Conservation (phyloP, 2,888 invertebrate genomes). For the Calliopum simillimum region DNA sequence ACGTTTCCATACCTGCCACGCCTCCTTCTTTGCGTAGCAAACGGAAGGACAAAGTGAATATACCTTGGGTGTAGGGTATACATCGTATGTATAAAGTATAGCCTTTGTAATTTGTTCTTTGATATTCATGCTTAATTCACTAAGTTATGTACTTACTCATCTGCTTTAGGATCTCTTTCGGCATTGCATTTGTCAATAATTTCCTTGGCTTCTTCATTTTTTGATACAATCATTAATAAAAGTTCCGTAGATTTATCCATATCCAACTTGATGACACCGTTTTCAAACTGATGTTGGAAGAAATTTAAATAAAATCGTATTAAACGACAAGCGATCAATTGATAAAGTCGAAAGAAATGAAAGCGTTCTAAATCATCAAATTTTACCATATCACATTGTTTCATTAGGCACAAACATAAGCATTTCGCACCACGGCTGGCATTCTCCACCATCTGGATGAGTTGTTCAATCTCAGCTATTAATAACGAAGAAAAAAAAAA, state of each 20-base stretch:
- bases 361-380: background rate
- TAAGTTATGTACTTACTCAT: background rate
- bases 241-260: conserved; percentile 8
- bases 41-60: too few relatives aligned
- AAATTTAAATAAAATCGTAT: background rate
- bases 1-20: too few relatives aligned
- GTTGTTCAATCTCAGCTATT: too few relatives aligned
- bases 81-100: too few relatives aligned
- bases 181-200: conserved; percentile 23
- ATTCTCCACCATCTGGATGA: too few relatives aligned
- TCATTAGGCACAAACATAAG: conserved; percentile 60
- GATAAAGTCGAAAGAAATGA: conserved; percentile 21
- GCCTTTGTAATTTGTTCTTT: too few relatives aligned
- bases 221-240: conserved; percentile 4
- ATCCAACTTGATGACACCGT: background rate
- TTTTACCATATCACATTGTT: conserved; percentile 58
- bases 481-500: conserved; percentile 43
- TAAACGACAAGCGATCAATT: conserved; percentile 21
- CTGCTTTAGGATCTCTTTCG: conserved; percentile 9
- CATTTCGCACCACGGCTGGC: conserved; percentile 58
- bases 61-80: too few relatives aligned
- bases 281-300: conserved; percentile 13
- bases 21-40: too few relatives aligned
- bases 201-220: background rate
- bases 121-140: too few relatives aligned